Evolutionary conservation across 2,888 invertebrate species (phyloP), one percentile per base, ranked within the genome.

Genomic region (Nematopogon swammerdamellus): DNA sequence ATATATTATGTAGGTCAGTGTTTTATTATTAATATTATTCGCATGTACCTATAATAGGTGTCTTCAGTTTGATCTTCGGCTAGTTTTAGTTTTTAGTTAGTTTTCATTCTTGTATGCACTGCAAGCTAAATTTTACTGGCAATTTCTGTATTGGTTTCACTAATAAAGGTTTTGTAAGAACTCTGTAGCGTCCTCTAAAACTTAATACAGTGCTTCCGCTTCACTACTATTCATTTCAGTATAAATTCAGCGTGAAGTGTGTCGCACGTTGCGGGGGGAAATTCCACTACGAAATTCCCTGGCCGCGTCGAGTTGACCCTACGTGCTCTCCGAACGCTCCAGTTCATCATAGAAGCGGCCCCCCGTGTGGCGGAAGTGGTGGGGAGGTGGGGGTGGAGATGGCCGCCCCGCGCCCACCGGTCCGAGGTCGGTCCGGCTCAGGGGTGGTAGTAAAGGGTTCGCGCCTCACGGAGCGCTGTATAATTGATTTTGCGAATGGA

Each of bases 401-500:
- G 5, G 25, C 25, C 36, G 4, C 36, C 36, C 36, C 14, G 36
- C 11, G 11, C 36, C 36, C 8, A 36, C 25, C 25, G 25, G 25
- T 14, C 25, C 36, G 8, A 36, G 11, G 11, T 14, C 11, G 36
- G 36, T 8, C 36, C 5, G 14, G 14, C 11, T 3, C 36, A 14
- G 36, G 3, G 36, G 36, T 36, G 36, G 11, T 14, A 14, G 36
- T 6, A 14, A 36, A 36, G 36, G 36, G 36, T 36, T 25, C 18
- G 43, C 18, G 18, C 43, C 43, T 43, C 44, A 19, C 44, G 18
- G 44, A 8, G 18, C 17, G 44, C 3, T 17, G 44, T 19, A 19
- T 44, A 44, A 44, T 44, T 44, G 44, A 44, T 44, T 44, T 44
- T 44, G 44, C 44, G 44, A 44, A 44, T 44, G 44, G 18, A 10